A percentile compares a stretch with the other conserved stretches of the same genome.
Conservation (phyloP, 53 echinoderm and acorn worm genomes). For the Echinometra lucunter region DNA sequence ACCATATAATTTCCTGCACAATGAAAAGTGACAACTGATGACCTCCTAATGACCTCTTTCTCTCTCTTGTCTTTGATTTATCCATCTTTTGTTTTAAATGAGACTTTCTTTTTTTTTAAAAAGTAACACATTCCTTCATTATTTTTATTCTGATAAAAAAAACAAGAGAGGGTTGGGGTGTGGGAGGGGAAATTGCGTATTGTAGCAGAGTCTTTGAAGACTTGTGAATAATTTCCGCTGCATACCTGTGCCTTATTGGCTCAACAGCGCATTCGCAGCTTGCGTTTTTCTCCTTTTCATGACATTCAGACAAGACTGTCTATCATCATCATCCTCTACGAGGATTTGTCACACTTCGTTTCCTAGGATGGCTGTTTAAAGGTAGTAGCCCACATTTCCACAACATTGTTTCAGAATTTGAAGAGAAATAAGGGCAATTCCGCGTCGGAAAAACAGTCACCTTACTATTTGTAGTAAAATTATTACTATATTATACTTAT, state of each 20-base stretch:
- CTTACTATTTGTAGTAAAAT: too few relatives aligned
- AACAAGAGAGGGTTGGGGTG: not conserved
- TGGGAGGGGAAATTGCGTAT: not conserved
- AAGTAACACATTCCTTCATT: not conserved
- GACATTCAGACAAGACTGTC: conserved; percentile 20
- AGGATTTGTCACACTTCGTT: conserved; percentile 42
- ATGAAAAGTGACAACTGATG: not conserved
- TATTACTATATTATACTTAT: too few relatives aligned
- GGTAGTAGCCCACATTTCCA: too few relatives aligned
- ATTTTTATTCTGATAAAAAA: not conserved
- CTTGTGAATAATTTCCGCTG: conserved; percentile 40
- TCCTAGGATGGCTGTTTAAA: conserved; percentile 28
- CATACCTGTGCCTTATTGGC: not conserved
- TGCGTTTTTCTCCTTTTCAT: conserved; percentile 36
- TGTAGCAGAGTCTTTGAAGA: conserved; percentile 28
- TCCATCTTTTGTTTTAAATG: not conserved
- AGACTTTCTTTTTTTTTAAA: not conserved
- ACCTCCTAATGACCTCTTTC: not conserved
- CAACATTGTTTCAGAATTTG: too few relatives aligned
- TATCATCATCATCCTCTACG: conserved; percentile 27
- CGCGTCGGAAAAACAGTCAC: too few relatives aligned
- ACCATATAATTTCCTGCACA: not conserved
- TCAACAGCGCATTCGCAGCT: conserved; percentile 23
- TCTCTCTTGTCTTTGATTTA: too few relatives aligned
- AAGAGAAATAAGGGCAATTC: too few relatives aligned